A percentile compares a stretch with the other conserved stretches of the same genome.
These are phyloP conservation scores for Amiota communis DNA, from an alignment of 2,888 invertebrate species.

Conservation along the genomic window DNA sequence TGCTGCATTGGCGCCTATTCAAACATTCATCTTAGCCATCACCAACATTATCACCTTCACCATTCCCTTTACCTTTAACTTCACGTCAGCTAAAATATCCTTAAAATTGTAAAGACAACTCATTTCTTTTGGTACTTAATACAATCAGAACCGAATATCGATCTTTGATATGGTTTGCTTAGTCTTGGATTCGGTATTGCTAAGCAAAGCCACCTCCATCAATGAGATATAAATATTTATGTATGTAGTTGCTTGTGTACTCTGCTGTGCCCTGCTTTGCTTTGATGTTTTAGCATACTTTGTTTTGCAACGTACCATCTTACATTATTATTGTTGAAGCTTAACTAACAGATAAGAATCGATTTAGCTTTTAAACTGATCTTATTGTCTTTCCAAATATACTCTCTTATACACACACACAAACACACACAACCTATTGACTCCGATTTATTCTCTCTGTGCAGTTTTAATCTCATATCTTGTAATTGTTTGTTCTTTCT, in stretches of 20 bases:
- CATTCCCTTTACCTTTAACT: not conserved
- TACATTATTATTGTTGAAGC: not conserved
- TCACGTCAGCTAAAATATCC: too few relatives aligned
- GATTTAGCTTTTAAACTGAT: conserved; percentile 16
- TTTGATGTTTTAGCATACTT: not conserved
- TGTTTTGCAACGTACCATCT: not conserved
- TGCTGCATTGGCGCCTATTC: too few relatives aligned
- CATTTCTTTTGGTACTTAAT: too few relatives aligned
- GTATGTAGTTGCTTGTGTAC: not conserved
- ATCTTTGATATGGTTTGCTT: conserved; percentile 13
- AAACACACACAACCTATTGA: not conserved
- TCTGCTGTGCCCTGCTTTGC: not conserved
- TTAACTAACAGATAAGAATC: conserved; percentile 16
- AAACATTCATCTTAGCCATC: too few relatives aligned
- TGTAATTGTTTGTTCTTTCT: conserved; percentile 10
- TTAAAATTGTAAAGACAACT: too few relatives aligned
- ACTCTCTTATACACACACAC: not conserved
- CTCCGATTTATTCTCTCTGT: not conserved
- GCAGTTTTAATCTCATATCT: not conserved
- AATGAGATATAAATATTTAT: not conserved
- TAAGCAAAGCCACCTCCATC: not conserved
- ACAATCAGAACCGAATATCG: conserved; percentile 19
- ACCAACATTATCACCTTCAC: too few relatives aligned
- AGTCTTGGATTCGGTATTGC: not conserved
- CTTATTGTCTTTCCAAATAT: conserved; percentile 6